phyloP scores from a whole-genome alignment of 2,797 vertebrate species.

The Lindbergichthys nudifrons region DNA sequence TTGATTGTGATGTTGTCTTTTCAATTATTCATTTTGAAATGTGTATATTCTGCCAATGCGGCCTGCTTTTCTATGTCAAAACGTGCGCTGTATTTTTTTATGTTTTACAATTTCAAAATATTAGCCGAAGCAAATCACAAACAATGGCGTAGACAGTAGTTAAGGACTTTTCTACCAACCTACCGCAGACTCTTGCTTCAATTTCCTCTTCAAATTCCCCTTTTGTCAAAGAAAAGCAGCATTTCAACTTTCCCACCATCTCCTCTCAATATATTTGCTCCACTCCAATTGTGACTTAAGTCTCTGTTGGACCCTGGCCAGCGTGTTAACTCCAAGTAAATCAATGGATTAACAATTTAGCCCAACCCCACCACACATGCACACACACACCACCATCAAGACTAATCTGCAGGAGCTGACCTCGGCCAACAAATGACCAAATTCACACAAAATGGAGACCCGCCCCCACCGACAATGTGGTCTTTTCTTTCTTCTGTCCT shows the following conservation, averaged over 20 bases:
- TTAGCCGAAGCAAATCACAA: conserved; percentile 38
- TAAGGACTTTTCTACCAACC: conserved; percentile 56
- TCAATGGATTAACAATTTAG: conserved; percentile 84
- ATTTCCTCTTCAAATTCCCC: conserved; percentile 72
- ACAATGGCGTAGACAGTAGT: conserved; percentile 32
- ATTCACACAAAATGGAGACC: conserved; percentile 80
- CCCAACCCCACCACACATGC: conserved; percentile 53
- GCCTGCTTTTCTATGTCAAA: conserved; percentile 9
- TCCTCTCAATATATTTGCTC: conserved; percentile 74
- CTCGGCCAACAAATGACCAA: conserved; percentile 82
- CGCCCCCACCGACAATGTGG: conserved; percentile 62
- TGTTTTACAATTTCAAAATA: conserved; percentile 49
- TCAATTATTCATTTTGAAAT: conserved; percentile 34
- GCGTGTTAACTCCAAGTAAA: conserved; percentile 82
- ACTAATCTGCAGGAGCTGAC: conserved; percentile 81
- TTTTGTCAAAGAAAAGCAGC: conserved; percentile 72
- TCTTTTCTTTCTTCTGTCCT: conserved; percentile 71
- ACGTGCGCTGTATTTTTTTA: conserved; percentile 10
- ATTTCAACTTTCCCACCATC: conserved; percentile 84
- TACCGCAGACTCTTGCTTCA: conserved; percentile 67
- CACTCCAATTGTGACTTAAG: conserved; percentile 83
- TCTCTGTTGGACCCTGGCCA: conserved; percentile 79
- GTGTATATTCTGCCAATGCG: conserved; percentile 13
- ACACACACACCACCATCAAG: conserved; percentile 50
- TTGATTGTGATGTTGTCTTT: conserved; percentile 56